Evolutionary conservation across 2,888 invertebrate species (phyloP).

Genomic region (Ganaspis brasiliensis): DNA sequence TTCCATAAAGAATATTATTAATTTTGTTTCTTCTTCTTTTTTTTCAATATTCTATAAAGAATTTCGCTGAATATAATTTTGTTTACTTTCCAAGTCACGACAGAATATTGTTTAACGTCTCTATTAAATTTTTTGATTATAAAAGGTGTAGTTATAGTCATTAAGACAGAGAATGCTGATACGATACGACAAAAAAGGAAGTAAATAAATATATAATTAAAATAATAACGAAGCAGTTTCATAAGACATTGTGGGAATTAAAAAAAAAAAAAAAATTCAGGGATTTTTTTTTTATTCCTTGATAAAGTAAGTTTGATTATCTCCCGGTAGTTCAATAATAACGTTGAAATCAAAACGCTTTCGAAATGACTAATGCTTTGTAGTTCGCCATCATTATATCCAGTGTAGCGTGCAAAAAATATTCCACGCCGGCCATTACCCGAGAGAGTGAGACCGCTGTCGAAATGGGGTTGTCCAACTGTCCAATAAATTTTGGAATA

Average conservation of each 20-base stretch:
- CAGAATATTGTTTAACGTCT: background rate
- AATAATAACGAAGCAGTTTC: conserved; percentile 31
- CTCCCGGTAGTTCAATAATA: conserved; percentile 38
- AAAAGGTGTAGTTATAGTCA: conserved; percentile 4
- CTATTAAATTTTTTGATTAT: conserved; percentile 26
- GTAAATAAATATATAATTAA: conserved; percentile 33
- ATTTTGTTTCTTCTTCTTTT: background rate
- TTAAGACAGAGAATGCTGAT: conserved; percentile 8
- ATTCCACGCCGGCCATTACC: conserved; percentile 29
- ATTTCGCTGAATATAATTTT: conserved; percentile 1
- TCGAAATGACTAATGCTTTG: conserved; percentile 36
- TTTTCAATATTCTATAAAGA: conserved; percentile 1
- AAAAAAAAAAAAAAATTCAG: background rate
- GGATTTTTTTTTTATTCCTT: conserved; percentile 7
- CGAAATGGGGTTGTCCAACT: conserved; percentile 27
- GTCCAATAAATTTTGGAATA: conserved; percentile 35
- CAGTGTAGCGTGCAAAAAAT: conserved; percentile 61
- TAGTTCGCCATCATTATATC: conserved; percentile 59
- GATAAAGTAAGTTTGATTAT: conserved; percentile 37
- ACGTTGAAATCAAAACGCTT: conserved; percentile 34
- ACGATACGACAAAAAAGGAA: conserved; percentile 20
- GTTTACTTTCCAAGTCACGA: background rate
- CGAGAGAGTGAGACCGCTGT: conserved; percentile 9
- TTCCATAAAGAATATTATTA: background rate
- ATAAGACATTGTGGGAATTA: conserved; percentile 19